phyloP scores from a whole-genome alignment of 2,797 vertebrate genomes.

The Chiroxiphia lanceolata region DNA sequence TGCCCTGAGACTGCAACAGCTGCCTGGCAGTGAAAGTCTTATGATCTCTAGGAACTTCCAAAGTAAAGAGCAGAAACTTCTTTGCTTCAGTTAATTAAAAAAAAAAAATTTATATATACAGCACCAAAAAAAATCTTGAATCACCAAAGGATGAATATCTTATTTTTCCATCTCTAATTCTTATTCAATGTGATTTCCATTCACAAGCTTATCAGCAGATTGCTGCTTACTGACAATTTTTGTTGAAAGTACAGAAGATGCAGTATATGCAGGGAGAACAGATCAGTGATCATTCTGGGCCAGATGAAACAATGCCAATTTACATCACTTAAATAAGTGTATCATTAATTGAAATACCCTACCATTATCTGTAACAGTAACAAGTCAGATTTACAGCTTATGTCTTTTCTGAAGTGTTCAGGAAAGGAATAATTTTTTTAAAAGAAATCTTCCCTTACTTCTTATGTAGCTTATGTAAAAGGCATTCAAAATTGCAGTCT shows the following conservation, averaged over 20 bases:
- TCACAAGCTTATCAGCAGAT: neutral
- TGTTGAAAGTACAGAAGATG: neutral
- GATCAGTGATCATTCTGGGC: neutral
- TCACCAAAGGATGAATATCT: neutral
- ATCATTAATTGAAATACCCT: neutral
- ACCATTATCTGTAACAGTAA: neutral
- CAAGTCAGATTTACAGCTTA: neutral
- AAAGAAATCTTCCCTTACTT: neutral
- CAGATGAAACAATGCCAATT: neutral
- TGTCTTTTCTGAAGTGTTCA: neutral
- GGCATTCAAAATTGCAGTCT: neutral
- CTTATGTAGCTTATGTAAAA: accelerated
- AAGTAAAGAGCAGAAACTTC: neutral
- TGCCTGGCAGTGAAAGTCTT: neutral
- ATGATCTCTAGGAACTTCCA: neutral
- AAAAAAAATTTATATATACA: neutral
- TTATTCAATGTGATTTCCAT: neutral
- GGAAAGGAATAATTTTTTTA: neutral
- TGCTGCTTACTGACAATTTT: neutral
- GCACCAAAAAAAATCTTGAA: neutral
- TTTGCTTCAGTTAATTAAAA: neutral
- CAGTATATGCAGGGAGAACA: neutral
- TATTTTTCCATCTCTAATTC: neutral
- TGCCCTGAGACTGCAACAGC: neutral
- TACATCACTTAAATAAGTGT: neutral